Conservation (phyloP, 2,113 vertebrate species). For the Numenius arquata region DNA sequence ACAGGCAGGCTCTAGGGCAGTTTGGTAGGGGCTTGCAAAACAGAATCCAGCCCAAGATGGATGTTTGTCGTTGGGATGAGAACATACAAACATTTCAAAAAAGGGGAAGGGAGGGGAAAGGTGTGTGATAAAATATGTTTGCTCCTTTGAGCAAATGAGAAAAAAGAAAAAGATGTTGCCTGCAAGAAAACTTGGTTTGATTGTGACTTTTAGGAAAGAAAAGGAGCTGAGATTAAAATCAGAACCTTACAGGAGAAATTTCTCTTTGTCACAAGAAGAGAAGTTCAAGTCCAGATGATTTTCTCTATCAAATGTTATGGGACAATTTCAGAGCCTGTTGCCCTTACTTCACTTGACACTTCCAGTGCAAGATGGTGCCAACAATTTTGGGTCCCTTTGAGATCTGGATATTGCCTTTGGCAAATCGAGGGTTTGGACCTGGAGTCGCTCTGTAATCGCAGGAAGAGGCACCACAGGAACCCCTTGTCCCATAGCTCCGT, state of each 20-base stretch:
- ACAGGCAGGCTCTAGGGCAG: slow-evolving; percentile 37
- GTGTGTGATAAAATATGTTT: not conserved
- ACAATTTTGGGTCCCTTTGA: not conserved
- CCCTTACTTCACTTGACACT: not conserved
- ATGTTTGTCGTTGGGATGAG: slow-evolving; percentile 24
- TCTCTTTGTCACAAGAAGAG: not conserved
- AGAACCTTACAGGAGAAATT: not conserved
- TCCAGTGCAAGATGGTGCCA: not conserved
- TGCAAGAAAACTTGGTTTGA: not conserved
- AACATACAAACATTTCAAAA: not conserved
- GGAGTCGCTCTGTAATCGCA: not conserved
- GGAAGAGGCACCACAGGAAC: not conserved
- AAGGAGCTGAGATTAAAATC: slow-evolving; percentile 1
- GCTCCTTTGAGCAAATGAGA: not conserved
- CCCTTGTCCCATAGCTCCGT: not conserved
- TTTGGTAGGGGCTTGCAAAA: slow-evolving; percentile 38
- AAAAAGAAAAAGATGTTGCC: not conserved
- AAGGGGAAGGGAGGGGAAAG: not conserved
- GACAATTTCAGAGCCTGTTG: not conserved
- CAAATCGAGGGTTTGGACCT: not conserved
- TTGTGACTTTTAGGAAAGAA: not conserved
- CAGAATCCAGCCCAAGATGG: not conserved
- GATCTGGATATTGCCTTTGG: not conserved
- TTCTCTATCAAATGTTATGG: not conserved
- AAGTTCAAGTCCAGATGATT: not conserved